Conservation (phyloP, 2,797 vertebrate genomes). For the Tenualosa ilisha region DNA sequence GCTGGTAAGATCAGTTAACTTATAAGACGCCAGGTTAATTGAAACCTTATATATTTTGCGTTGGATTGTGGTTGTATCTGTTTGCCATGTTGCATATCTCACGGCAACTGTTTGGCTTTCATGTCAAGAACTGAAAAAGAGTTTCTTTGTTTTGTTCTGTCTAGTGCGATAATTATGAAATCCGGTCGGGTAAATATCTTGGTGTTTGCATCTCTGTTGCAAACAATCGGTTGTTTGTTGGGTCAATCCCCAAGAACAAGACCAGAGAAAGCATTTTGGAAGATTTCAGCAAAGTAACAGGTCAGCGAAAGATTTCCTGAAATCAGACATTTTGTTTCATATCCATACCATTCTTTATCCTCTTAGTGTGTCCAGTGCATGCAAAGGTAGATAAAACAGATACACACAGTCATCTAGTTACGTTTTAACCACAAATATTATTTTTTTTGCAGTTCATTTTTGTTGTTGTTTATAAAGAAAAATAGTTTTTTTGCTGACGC, state of each 20-base stretch:
- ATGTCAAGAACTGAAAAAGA: neutral
- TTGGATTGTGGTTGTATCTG: slow-evolving; percentile 6
- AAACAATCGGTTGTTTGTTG: slow-evolving; percentile 98
- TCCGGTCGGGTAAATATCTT: slow-evolving; percentile 95
- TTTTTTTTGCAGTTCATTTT: neutral
- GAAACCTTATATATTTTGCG: neutral
- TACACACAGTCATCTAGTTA: neutral
- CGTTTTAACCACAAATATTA: neutral
- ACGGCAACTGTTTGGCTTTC: neutral
- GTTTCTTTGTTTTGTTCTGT: slow-evolving; percentile 45
- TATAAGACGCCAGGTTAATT: neutral
- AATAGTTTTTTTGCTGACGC: too few relatives aligned
- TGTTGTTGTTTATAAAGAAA: too few relatives aligned
- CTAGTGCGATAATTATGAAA: slow-evolving; percentile 99
- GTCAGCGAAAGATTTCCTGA: slow-evolving; percentile 66
- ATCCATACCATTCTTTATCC: neutral
- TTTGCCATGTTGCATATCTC: neutral
- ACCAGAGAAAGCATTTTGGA: slow-evolving; percentile 97
- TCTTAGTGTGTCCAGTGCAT: neutral
- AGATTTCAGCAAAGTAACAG: slow-evolving; percentile 98
- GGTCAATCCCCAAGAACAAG: slow-evolving; percentile 99
- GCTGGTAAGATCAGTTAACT: slow-evolving; percentile 73
- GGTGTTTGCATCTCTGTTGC: slow-evolving; percentile 98
- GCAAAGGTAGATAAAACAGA: neutral
- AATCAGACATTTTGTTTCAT: neutral